Conservation (phyloP, 2,113 vertebrate species). For the Triplophysa rosa region DNA sequence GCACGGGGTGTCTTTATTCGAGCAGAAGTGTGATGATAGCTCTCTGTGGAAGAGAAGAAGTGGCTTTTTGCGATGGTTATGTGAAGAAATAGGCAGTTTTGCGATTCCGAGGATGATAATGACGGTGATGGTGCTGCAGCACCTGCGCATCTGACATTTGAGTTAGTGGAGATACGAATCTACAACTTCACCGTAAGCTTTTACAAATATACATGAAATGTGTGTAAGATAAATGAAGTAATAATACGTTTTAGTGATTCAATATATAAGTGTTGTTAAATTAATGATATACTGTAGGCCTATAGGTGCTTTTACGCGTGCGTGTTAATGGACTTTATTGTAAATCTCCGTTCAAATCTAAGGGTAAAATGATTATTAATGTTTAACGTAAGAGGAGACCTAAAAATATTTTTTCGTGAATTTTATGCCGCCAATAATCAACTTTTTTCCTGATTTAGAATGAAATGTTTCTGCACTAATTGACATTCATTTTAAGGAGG, state of each 20-base stretch:
- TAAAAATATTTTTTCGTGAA: too few relatives aligned
- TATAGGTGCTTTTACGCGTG: too few relatives aligned
- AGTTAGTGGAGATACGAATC: not conserved
- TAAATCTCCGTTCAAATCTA: too few relatives aligned
- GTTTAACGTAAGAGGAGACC: too few relatives aligned
- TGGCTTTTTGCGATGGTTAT: not conserved
- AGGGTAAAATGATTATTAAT: too few relatives aligned
- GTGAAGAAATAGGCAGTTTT: not conserved
- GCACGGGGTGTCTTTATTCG: not conserved
- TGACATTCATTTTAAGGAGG: too few relatives aligned
- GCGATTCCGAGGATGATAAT: not conserved
- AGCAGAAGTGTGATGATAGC: not conserved
- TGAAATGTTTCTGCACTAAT: too few relatives aligned
- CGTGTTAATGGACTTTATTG: too few relatives aligned
- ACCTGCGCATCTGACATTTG: not conserved
- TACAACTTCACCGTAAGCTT: slow-evolving; percentile 5
- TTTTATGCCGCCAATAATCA: too few relatives aligned
- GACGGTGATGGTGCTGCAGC: not conserved
- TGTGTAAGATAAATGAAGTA: not conserved
- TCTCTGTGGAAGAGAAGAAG: not conserved
- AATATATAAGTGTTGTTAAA: not conserved
- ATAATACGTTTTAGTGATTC: too few relatives aligned
- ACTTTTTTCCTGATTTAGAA: too few relatives aligned
- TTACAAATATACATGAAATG: not conserved
- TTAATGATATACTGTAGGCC: too few relatives aligned